These are phyloP conservation scores for Plecotus auritus DNA, from an alignment of 2,113 vertebrate genomes.

Conservation along the genomic window DNA sequence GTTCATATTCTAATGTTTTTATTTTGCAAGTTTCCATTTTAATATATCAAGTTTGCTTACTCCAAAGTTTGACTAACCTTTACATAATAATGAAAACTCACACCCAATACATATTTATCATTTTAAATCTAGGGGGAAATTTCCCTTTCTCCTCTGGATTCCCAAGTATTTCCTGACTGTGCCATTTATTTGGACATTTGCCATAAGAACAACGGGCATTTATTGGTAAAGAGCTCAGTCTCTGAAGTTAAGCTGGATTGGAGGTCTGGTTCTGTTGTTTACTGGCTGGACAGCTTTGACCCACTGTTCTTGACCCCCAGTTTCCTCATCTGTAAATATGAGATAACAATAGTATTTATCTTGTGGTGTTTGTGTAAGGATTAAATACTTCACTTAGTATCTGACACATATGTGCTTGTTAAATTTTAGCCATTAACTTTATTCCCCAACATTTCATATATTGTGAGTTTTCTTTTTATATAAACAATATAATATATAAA, in stretches of 20 bases:
- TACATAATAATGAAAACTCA: conserved; percentile 49
- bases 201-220: background rate
- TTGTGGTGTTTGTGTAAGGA: background rate
- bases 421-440: background rate
- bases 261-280: background rate
- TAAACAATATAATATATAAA: background rate
- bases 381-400: background rate
- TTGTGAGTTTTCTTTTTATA: background rate
- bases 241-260: background rate
- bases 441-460: background rate
- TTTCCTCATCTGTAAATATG: conserved; percentile 1
- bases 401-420: background rate
- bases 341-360: background rate
- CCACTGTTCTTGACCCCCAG: background rate
- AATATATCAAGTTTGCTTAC: conserved; percentile 27
- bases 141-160: background rate
- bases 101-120: background rate
- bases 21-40: conserved; percentile 40
- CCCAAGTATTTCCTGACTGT: background rate
- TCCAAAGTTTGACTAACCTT: conserved; percentile 39
- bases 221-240: background rate
- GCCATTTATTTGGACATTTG: conserved; percentile 8
- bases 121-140: background rate
- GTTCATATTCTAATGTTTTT: conserved; percentile 29
- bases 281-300: background rate